Evolutionary conservation across 92 coral and sea anemone genomes (phyloP).

Genomic region (Bergia sp.): DNA sequence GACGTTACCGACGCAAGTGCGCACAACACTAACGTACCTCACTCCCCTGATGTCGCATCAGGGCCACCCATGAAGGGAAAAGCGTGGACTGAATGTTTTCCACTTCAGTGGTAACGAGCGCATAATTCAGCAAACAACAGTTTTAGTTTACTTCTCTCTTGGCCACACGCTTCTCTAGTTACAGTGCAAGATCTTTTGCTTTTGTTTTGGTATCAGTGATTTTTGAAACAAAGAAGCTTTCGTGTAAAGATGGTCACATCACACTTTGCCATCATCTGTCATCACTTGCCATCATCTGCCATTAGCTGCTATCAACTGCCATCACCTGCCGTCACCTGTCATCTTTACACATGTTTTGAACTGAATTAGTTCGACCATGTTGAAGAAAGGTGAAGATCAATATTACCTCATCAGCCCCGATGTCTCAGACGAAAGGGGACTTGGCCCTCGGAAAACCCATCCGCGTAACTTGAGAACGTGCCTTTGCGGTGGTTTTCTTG

Average conservation of each 20-base stretch:
- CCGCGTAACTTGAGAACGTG: slow-evolving; percentile 51
- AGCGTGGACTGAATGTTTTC: neutral
- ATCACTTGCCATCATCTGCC: neutral
- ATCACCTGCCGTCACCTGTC: neutral
- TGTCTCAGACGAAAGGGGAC: slow-evolving; percentile 59
- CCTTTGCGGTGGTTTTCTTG: slow-evolving; percentile 50
- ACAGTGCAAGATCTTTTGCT: neutral
- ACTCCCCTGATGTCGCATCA: too few species aligned
- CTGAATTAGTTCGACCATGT: neutral
- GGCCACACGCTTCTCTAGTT: neutral
- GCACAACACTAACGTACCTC: too few species aligned
- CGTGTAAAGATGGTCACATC: neutral
- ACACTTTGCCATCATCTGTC: neutral
- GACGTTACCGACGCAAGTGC: too few species aligned
- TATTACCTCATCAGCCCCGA: neutral
- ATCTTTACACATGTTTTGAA: neutral
- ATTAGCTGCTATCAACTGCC: too few species aligned
- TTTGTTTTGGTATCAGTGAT: neutral
- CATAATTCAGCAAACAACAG: neutral
- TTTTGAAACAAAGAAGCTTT: neutral
- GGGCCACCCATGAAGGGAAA: neutral
- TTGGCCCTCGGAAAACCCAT: slow-evolving; percentile 52
- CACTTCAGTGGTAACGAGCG: neutral
- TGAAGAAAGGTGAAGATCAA: neutral
- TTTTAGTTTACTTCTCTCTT: neutral